Evolutionary conservation across 2,797 vertebrate genomes (phyloP).

Genomic region (Galaxias olidus): DNA sequence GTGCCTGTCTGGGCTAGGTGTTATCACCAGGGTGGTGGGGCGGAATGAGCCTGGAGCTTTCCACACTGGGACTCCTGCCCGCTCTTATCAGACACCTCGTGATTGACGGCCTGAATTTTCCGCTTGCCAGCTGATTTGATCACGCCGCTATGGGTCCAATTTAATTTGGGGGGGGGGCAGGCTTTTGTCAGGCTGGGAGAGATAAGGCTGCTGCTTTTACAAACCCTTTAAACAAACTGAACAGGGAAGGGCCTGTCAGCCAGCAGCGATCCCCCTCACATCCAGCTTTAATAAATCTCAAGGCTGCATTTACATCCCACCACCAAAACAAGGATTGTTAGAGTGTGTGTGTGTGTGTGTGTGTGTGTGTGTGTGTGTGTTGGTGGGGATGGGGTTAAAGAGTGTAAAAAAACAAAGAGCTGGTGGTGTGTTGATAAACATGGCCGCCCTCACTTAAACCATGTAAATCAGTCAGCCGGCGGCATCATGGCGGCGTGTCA

Average conservation of each 20-base stretch:
- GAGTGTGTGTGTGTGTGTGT: slow-evolving; percentile 14
- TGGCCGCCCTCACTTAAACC: not conserved
- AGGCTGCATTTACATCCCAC: slow-evolving; percentile 69
- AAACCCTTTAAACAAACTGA: slow-evolving; percentile 81
- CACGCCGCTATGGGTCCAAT: slow-evolving; percentile 79
- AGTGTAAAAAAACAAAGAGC: slow-evolving; percentile 24
- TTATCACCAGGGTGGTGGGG: slow-evolving; percentile 74
- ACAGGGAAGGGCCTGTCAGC: slow-evolving; percentile 74
- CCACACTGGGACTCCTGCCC: slow-evolving; percentile 68
- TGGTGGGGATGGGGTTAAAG: slow-evolving; percentile 31
- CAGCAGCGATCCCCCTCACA: slow-evolving; percentile 67
- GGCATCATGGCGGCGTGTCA: slow-evolving; percentile 29
- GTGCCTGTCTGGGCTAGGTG: slow-evolving; percentile 66
- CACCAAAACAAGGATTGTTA: slow-evolving; percentile 48
- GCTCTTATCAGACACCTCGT: slow-evolving; percentile 76
- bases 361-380: slow-evolving; percentile 15
- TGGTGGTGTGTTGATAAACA: slow-evolving; percentile 7
- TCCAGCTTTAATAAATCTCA: slow-evolving; percentile 67
- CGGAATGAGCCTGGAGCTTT: slow-evolving; percentile 74
- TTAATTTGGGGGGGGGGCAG: slow-evolving; percentile 81
- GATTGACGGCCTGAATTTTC: slow-evolving; percentile 82
- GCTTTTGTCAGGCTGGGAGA: slow-evolving; percentile 79
- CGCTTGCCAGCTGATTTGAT: slow-evolving; percentile 82
- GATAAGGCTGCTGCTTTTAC: slow-evolving; percentile 83
- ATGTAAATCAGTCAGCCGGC: slow-evolving; percentile 22